Evolutionary conservation across 2,797 vertebrate species (phyloP).

Genomic region (Cetoscarus ocellatus): DNA sequence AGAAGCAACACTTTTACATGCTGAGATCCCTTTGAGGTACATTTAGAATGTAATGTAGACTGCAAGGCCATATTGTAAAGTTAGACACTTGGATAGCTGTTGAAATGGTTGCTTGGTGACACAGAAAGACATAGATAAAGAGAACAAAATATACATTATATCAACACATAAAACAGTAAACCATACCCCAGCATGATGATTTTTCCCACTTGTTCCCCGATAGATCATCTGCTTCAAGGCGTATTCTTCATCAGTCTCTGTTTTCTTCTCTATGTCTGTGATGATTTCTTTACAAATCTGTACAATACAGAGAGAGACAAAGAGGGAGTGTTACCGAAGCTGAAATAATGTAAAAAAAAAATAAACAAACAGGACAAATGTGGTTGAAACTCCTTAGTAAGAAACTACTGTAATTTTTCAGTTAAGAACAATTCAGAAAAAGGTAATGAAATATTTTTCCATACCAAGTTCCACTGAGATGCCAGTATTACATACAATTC

Average conservation of each 20-base stretch:
- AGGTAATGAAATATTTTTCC: no score
- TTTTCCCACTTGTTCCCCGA: background rate
- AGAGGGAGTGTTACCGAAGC: conserved; percentile 4
- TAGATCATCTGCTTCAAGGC: background rate
- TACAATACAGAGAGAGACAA: background rate
- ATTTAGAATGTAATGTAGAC: conserved; percentile 22
- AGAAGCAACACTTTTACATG: conserved; percentile 26
- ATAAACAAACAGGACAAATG: no score
- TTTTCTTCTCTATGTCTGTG: conserved; percentile 3
- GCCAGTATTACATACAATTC: no score
- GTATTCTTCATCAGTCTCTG: conserved; percentile 23
- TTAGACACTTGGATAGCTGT: background rate
- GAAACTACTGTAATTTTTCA: no score
- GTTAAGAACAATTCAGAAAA: no score
- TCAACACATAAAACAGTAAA: background rate
- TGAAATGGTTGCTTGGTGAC: background rate
- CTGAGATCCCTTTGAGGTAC: background rate
- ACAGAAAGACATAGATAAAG: background rate
- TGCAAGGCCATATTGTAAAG: background rate
- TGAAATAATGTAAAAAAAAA: background rate
- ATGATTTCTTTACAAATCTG: conserved; percentile 17
- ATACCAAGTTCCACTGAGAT: background rate
- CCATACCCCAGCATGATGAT: background rate
- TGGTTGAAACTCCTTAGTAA: no score
- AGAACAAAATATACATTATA: background rate